Percentiles rank a stretch among this genome's conserved stretches.
These are phyloP conservation scores for Spisula solida DNA, from an alignment of 2,888 invertebrate genomes.

Conservation along the genomic window DNA sequence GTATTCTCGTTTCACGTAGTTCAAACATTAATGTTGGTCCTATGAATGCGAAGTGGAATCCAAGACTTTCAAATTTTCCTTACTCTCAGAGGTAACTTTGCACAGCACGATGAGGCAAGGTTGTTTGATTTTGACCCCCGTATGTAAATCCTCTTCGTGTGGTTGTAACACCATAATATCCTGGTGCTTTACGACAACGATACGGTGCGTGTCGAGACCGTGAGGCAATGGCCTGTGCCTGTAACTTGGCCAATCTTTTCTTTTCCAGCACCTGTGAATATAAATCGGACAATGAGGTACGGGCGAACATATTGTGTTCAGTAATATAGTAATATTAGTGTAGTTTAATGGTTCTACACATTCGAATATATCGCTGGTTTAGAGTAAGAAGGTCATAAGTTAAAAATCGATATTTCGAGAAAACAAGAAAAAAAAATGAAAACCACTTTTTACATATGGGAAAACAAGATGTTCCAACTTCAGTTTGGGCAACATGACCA, in stretches of 20 bases:
- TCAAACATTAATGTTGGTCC: background rate
- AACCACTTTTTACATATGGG: no score
- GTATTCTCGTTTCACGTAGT: no score
- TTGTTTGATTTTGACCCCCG: constrained; percentile 55
- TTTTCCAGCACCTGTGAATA: constrained; percentile 67
- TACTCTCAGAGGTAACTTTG: constrained; percentile 59
- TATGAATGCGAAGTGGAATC: constrained; percentile 47
- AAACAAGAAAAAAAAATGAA: no score
- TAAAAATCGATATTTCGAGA: no score
- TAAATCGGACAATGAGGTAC: background rate
- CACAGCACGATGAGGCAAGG: constrained; percentile 67
- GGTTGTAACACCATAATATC: constrained; percentile 63
- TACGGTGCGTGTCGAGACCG: constrained; percentile 41
- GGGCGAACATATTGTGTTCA: no score
- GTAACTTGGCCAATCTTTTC: constrained; percentile 77
- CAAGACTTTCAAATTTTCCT: constrained; percentile 40
- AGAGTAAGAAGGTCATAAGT: no score
- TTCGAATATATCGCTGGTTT: no score
- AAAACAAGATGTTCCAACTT: no score
- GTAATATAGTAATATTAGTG: no score
- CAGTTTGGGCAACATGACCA: no score
- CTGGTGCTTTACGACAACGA: constrained; percentile 54
- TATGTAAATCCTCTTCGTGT: constrained; percentile 47
- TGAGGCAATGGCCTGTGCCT: constrained; percentile 44
- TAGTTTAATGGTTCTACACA: no score